These are phyloP conservation scores for Triplophysa yarkandensis DNA, from an alignment of 2,797 vertebrate species.

Conservation along the genomic window DNA sequence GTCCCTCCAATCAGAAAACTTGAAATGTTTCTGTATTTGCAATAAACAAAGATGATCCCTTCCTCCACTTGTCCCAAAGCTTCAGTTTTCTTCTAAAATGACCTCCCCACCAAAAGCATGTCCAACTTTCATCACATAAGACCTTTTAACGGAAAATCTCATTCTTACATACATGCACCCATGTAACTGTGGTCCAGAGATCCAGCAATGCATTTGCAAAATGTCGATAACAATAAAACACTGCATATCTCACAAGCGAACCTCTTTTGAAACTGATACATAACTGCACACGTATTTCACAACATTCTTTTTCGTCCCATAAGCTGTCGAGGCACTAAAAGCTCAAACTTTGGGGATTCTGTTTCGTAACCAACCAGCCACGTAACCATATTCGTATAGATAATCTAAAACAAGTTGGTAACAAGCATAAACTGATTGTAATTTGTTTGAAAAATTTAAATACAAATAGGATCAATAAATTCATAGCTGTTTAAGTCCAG, in stretches of 20 bases:
- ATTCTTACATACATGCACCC: background rate
- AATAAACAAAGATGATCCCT: background rate
- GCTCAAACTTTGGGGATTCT: background rate
- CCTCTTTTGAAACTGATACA: background rate
- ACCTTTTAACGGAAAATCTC: background rate
- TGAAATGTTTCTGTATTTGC: background rate
- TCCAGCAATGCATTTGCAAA: background rate
- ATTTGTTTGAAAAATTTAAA: constrained; percentile 9
- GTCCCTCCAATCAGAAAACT: constrained; percentile 1
- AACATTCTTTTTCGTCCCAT: background rate
- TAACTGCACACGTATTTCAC: background rate
- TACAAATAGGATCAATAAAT: background rate
- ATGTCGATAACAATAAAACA: background rate
- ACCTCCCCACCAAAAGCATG: background rate
- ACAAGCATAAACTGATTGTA: background rate
- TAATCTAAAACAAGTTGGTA: too few species aligned
- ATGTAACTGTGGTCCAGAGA: constrained; percentile 1
- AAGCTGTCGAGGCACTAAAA: constrained; percentile 24
- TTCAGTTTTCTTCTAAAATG: too few species aligned
- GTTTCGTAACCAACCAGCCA: background rate
- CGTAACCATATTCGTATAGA: background rate
- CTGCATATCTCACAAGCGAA: background rate
- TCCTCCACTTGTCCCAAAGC: too few species aligned
- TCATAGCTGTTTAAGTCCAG: constrained; percentile 7
- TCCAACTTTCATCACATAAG: background rate